Evolutionary conservation across 2,113 vertebrate species (phyloP).

Genomic region (Erinaceus europaeus): DNA sequence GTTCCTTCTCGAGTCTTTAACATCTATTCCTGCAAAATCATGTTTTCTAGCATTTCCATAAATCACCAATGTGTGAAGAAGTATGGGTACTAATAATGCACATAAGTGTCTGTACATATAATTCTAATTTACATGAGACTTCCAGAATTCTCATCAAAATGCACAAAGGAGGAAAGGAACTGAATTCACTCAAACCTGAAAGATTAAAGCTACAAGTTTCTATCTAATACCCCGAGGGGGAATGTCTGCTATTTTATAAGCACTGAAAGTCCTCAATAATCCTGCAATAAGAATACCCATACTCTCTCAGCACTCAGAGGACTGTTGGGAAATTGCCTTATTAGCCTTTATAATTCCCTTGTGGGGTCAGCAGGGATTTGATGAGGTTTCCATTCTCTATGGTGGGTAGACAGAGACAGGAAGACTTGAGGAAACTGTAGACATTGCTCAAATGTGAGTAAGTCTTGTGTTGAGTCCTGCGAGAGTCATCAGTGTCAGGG

Average conservation of each 20-base stretch:
- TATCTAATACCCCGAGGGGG: not conserved
- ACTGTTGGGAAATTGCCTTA: conserved; percentile 68
- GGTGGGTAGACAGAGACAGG: conserved; percentile 49
- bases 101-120: not conserved
- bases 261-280: conserved; percentile 24
- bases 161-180: not conserved
- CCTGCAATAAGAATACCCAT: conserved; percentile 29
- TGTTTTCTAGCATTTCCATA: not conserved
- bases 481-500: conserved; percentile 37
- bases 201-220: conserved; percentile 43
- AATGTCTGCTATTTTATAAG: conserved; percentile 32
- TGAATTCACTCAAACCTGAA: not conserved
- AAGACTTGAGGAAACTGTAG: conserved; percentile 51
- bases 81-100: no score
- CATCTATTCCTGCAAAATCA: not conserved
- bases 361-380: conserved; percentile 47
- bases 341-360: conserved; percentile 68
- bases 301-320: conserved; percentile 48
- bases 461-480: conserved; percentile 46
- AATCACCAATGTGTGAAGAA: no score
- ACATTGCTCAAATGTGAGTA: conserved; percentile 53
- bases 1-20: not conserved
- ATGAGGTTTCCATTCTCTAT: conserved; percentile 66
- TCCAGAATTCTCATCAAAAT: conserved; percentile 21
- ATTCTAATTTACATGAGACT: not conserved